Evolutionary conservation across 2,113 vertebrate genomes (phyloP).

Genomic region (Saguinus midas): DNA sequence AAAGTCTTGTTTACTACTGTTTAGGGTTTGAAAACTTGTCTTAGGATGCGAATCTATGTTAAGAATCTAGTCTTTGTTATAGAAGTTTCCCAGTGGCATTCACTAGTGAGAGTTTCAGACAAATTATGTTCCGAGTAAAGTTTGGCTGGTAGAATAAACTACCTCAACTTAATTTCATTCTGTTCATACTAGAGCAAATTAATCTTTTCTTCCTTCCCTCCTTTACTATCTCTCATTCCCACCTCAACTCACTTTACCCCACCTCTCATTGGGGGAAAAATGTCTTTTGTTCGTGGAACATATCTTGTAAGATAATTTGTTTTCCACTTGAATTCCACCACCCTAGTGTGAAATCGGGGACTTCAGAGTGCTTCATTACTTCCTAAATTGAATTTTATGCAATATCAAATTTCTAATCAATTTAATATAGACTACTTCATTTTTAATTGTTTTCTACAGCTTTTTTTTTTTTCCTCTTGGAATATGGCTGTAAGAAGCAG

Average conservation of each 20-base stretch:
- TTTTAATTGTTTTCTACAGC: conserved; percentile 74
- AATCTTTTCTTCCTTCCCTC: neutral
- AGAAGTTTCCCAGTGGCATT: conserved; percentile 71
- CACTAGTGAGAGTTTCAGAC: conserved; percentile 72
- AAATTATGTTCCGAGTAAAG: conserved; percentile 65
- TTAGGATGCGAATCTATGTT: conserved; percentile 63
- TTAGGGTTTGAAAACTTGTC: conserved; percentile 64
- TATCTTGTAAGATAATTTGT: conserved; percentile 51
- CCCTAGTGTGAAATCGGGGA: conserved; percentile 69
- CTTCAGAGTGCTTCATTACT: conserved; percentile 76
- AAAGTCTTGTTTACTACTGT: conserved; percentile 77
- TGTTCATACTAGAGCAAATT: conserved; percentile 55
- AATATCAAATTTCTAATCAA: conserved; percentile 71
- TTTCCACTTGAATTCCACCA: conserved; percentile 68
- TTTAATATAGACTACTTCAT: conserved; percentile 51
- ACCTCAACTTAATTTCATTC: conserved; percentile 84
- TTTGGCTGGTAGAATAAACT: conserved; percentile 83
- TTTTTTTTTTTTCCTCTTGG: conserved; percentile 69
- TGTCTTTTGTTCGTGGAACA: conserved; percentile 35
- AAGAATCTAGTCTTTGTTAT: conserved; percentile 61
- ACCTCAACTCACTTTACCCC: neutral
- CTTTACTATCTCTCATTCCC: neutral
- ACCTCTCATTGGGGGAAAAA: neutral
- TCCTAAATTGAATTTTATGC: conserved; percentile 81
- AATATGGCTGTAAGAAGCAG: conserved; percentile 63